A percentile compares a stretch with the other conserved stretches of the same genome.
Conservation (phyloP, 2,888 invertebrate species). For the Melanophora roralis region DNA sequence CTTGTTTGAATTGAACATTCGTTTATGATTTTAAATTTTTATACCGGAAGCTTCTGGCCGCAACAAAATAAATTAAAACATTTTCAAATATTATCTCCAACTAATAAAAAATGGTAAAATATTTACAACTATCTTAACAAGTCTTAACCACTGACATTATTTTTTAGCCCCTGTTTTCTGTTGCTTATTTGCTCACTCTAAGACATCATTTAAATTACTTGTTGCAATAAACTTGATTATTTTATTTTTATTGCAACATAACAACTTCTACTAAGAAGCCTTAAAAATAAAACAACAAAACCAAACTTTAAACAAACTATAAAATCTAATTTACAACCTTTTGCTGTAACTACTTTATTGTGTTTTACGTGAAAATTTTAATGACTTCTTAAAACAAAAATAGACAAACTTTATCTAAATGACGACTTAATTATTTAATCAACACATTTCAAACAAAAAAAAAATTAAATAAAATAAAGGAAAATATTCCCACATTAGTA, state of each 20-base stretch:
- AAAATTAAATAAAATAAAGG: too few species aligned
- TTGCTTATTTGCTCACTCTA: too few species aligned
- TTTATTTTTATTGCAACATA: conserved; percentile 8
- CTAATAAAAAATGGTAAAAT: conserved; percentile 10
- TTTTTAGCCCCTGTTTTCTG: neutral
- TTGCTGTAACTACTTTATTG: conserved; percentile 26
- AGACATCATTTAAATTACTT: too few species aligned
- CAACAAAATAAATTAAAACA: neutral
- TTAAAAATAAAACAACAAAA: conserved; percentile 22
- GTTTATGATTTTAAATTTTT: too few species aligned
- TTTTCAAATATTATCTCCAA: neutral
- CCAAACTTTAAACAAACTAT: neutral
- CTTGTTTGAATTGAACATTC: too few species aligned
- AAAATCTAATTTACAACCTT: neutral
- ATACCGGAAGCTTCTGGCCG: neutral
- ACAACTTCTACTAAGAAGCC: conserved; percentile 33
- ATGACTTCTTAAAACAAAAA: conserved; percentile 36
- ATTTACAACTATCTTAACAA: neutral
- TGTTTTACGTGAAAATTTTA: conserved; percentile 38
- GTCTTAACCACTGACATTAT: neutral
- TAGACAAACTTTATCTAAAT: conserved; percentile 28
- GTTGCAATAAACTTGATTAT: neutral
- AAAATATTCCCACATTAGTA: conserved; percentile 54
- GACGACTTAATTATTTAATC: conserved; percentile 57
- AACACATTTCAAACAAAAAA: conserved; percentile 35